Percentiles rank a stretch among this genome's conserved stretches.
Conservation (phyloP, 2,888 invertebrate genomes). For the Embidobia sp. region DNA sequence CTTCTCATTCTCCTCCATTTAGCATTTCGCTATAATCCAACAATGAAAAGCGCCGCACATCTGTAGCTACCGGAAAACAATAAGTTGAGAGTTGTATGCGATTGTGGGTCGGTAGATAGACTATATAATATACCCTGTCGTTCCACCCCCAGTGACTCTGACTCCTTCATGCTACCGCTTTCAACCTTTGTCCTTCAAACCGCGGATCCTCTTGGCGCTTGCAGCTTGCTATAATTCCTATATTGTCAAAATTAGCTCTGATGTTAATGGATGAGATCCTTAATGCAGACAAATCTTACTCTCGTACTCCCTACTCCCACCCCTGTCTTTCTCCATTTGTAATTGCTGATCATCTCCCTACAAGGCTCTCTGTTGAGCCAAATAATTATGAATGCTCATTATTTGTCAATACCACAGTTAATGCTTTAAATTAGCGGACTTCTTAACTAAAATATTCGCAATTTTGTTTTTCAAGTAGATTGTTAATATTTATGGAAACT, state of each 20-base stretch:
- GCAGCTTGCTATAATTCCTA: constrained; percentile 69
- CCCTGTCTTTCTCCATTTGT: constrained; percentile 17
- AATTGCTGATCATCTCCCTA: constrained; percentile 49
- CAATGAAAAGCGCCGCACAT: constrained; percentile 74
- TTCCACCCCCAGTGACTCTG: constrained; percentile 63
- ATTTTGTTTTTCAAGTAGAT: not conserved
- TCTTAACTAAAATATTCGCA: constrained; percentile 32
- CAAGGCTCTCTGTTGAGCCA: constrained; percentile 47
- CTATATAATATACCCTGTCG: constrained; percentile 80
- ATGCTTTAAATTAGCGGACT: constrained; percentile 13
- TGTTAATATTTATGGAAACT: too few species aligned
- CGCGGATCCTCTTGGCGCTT: constrained; percentile 62
- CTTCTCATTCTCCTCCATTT: constrained; percentile 52
- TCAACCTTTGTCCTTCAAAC: constrained; percentile 62
- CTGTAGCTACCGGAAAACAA: constrained; percentile 79
- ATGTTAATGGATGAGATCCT: constrained; percentile 74
- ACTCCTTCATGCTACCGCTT: constrained; percentile 52
- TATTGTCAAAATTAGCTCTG: constrained; percentile 74
- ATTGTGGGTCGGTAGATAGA: constrained; percentile 80
- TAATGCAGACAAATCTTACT: constrained; percentile 59
- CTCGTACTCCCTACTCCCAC: constrained; percentile 19
- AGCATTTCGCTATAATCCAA: constrained; percentile 60
- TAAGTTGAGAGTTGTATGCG: constrained; percentile 78
- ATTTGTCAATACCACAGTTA: constrained; percentile 43
- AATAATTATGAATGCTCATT: constrained; percentile 56